Evolutionary conservation across 92 coral and sea anemone species (phyloP).

Genomic region (Epizoanthus illoricatus): DNA sequence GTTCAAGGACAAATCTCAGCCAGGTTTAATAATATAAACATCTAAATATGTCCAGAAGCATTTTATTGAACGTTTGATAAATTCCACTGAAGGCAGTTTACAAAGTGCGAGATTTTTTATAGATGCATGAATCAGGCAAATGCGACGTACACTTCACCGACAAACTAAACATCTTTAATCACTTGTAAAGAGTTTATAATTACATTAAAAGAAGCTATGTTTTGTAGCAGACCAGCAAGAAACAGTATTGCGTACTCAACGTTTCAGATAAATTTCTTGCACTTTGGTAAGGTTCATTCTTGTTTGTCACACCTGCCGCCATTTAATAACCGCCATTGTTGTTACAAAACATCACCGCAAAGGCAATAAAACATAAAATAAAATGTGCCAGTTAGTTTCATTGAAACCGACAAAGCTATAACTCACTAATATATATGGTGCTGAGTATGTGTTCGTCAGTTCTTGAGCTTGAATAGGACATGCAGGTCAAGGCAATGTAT

Average conservation of each 20-base stretch:
- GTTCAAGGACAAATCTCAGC: not conserved
- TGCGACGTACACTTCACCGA: not conserved
- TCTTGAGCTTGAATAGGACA: no score
- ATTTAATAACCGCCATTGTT: not conserved
- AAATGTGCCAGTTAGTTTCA: not conserved
- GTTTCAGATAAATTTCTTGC: not conserved
- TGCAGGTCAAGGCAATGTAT: not conserved
- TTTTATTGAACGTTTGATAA: no score
- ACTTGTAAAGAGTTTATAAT: not conserved
- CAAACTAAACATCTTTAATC: not conserved
- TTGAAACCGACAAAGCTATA: not conserved
- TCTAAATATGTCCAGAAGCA: not conserved
- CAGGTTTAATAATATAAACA: not conserved
- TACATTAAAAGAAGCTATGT: not conserved
- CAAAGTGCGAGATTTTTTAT: not conserved
- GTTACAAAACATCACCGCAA: not conserved
- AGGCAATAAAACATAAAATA: not conserved
- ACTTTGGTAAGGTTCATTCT: not conserved
- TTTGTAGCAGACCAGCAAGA: not conserved
- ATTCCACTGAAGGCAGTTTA: no score
- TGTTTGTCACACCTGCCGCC: not conserved
- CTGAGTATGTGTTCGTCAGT: not conserved
- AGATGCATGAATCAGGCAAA: not conserved
- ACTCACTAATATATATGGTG: not conserved
- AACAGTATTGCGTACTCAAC: no score